phyloP scores from a whole-genome alignment of 2,113 vertebrate species.

The Chaetura pelagica region DNA sequence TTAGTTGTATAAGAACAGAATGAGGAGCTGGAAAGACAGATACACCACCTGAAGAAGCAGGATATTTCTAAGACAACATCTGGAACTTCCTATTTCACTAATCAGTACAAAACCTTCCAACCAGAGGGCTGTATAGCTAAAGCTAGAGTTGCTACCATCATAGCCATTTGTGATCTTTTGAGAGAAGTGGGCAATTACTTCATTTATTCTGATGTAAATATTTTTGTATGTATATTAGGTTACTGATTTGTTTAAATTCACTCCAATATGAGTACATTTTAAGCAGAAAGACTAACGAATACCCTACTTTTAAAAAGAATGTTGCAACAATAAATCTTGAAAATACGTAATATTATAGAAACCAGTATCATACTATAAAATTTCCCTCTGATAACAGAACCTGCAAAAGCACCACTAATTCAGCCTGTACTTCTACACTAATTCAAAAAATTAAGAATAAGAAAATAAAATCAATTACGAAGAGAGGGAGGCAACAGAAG shows the following conservation, averaged over 20 bases:
- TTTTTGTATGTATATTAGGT: not conserved
- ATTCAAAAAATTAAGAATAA: not conserved
- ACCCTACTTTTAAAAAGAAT: not conserved
- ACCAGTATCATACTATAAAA: not conserved
- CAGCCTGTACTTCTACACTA: not conserved
- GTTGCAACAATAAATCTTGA: not conserved
- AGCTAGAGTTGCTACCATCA: not conserved
- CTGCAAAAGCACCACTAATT: not conserved
- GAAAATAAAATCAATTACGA: not conserved
- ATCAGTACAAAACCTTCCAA: not conserved
- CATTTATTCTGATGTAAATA: not conserved
- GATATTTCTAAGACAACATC: not conserved
- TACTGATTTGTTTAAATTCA: not conserved
- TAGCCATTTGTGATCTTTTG: not conserved
- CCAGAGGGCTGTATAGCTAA: not conserved
- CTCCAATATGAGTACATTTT: not conserved
- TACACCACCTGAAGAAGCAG: not conserved
- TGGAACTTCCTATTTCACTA: not conserved
- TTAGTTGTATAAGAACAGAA: not conserved
- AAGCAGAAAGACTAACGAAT: not conserved
- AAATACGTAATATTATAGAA: not conserved
- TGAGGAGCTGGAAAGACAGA: not conserved
- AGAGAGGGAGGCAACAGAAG: not conserved
- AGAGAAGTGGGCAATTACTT: not conserved
- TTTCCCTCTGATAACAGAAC: not conserved